phyloP scores from a whole-genome alignment of 2,888 invertebrate species.

The Endotricha flammealis region DNA sequence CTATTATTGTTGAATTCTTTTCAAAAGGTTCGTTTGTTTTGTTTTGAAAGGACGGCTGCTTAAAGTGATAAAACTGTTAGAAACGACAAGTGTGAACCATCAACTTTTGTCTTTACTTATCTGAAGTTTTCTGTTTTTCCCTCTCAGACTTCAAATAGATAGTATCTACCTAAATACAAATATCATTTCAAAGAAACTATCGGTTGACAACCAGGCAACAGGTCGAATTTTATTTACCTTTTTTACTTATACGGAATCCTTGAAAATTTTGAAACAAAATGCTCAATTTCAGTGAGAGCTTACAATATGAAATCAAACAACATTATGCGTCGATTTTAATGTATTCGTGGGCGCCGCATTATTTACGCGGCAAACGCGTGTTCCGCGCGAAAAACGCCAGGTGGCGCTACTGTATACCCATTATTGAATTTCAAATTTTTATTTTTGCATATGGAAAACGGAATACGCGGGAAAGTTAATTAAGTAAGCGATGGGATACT shows the following conservation, averaged over 20 bases:
- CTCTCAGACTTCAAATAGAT: no score
- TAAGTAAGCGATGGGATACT: slow-evolving; percentile 15
- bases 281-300: no score
- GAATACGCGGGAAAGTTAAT: slow-evolving; percentile 13
- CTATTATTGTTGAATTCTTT: slow-evolving; percentile 22
- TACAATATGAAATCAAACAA: slow-evolving; percentile 6
- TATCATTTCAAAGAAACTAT: no score
- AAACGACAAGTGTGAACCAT: no score
- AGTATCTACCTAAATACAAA: no score
- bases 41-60: background rate
- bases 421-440: slow-evolving; percentile 47
- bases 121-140: no score
- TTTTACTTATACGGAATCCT: no score
- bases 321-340: slow-evolving; percentile 11
- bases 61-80: no score
- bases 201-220: no score
- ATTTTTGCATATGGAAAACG: slow-evolving; percentile 36
- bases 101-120: no score
- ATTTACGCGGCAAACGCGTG: slow-evolving; percentile 17
- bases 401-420: slow-evolving; percentile 27
- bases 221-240: no score
- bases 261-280: no score
- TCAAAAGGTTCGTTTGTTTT: slow-evolving; percentile 7
- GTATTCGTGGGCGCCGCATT: slow-evolving; percentile 14
- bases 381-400: slow-evolving; percentile 24